A percentile compares a stretch with the other conserved stretches of the same genome.
These are phyloP conservation scores for Ochropleura plecta DNA, from an alignment of 2,888 invertebrate species.

Conservation along the genomic window DNA sequence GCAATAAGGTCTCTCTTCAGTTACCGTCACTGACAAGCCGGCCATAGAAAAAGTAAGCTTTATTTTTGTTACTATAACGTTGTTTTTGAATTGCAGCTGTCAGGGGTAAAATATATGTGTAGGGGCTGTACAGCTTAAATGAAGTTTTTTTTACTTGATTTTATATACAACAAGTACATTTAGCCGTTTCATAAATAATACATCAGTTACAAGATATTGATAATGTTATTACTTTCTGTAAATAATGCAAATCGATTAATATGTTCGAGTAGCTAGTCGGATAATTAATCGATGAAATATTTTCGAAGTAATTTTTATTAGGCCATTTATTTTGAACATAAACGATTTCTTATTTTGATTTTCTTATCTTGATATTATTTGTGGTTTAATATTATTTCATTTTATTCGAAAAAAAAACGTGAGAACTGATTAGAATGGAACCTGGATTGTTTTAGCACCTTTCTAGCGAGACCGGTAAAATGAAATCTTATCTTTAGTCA, in stretches of 20 bases:
- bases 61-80: not conserved
- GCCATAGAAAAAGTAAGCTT: not conserved
- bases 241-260: constrained; percentile 53
- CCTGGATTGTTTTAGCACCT: not conserved
- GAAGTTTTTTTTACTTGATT: constrained; percentile 42
- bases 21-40: not conserved
- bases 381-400: not conserved
- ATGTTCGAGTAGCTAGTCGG: constrained; percentile 28
- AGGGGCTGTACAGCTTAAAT: not conserved
- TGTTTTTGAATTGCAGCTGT: not conserved
- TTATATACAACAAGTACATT: constrained; percentile 30
- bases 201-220: constrained; percentile 65
- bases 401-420: constrained; percentile 29
- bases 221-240: constrained; percentile 64
- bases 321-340: constrained; percentile 31
- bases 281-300: constrained; percentile 46
- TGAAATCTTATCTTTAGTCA: not conserved
- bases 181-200: constrained; percentile 55
- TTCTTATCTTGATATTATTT: constrained; percentile 30
- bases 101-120: not conserved
- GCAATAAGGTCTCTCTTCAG: not conserved
- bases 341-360: constrained; percentile 10
- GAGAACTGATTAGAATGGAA: constrained; percentile 22
- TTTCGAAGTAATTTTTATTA: constrained; percentile 46
- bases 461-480: not conserved